A percentile compares a stretch with the other conserved stretches of the same genome.
Evolutionary conservation across 2,888 invertebrate genomes (phyloP).

Genomic region (Callinectes sapidus): DNA sequence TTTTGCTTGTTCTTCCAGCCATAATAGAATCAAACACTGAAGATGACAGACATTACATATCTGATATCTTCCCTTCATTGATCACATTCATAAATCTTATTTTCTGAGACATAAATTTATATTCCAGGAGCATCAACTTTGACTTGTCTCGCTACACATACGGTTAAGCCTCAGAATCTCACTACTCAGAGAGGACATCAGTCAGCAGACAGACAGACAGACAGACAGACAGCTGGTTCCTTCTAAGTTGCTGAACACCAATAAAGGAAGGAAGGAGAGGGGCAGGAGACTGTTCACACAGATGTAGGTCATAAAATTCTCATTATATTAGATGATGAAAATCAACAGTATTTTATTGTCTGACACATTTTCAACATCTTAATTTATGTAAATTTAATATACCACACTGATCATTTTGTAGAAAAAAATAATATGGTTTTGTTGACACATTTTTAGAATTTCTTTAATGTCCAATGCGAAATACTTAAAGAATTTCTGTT

Average conservation of each 20-base stretch:
- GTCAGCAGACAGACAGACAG: background rate
- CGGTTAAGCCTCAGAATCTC: background rate
- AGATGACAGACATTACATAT: too few species aligned
- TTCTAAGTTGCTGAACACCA: background rate
- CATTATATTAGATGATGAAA: background rate
- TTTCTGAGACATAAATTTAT: background rate
- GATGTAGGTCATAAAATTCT: too few species aligned
- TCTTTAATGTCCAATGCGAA: background rate
- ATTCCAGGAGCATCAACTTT: constrained; percentile 16
- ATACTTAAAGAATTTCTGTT: background rate
- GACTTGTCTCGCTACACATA: constrained; percentile 14
- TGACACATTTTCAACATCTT: background rate
- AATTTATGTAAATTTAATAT: background rate
- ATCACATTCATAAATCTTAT: too few species aligned
- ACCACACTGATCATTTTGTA: background rate
- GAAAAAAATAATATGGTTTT: background rate
- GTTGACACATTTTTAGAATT: background rate
- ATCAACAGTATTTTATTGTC: too few species aligned
- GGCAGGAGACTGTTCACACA: background rate
- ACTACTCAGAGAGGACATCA: background rate
- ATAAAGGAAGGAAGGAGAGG: background rate
- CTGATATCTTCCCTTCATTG: too few species aligned
- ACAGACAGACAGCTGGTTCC: background rate
- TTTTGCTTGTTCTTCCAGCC: too few species aligned
- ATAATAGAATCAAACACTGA: too few species aligned